These are phyloP conservation scores for Patiria miniata DNA, from an alignment of 35 echinoderm and acorn worm species.

Conservation along the genomic window DNA sequence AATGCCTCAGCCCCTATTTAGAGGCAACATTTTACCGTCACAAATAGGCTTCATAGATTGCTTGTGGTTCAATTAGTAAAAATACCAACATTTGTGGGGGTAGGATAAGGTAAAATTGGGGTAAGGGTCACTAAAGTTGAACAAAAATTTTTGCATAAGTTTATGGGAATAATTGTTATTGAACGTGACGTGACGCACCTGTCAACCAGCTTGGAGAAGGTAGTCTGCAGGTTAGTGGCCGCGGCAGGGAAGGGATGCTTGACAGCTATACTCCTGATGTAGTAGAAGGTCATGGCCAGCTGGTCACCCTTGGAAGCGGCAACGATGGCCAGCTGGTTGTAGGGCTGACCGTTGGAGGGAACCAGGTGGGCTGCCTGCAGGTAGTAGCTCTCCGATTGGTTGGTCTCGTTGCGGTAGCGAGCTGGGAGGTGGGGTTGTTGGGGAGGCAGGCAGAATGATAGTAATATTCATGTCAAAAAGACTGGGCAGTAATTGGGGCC, in stretches of 20 bases:
- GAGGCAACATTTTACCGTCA: too few species aligned
- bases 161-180: too few species aligned
- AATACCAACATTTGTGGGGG: too few species aligned
- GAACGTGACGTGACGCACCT: constrained; percentile 77
- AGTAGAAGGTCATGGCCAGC: constrained; percentile 96
- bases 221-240: constrained; percentile 94
- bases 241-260: constrained; percentile 98
- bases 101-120: too few species aligned
- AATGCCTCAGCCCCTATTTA: too few species aligned
- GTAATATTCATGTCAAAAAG: neutral
- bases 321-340: constrained; percentile 98
- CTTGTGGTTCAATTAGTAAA: too few species aligned
- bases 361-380: constrained; percentile 92
- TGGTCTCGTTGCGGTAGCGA: constrained; percentile 91
- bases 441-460: neutral
- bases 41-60: too few species aligned
- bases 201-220: constrained; percentile 97
- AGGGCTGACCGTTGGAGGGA: constrained; percentile 94
- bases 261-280: constrained; percentile 96
- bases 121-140: too few species aligned
- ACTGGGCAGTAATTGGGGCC: neutral
- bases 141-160: too few species aligned
- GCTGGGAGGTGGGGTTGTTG: constrained; percentile 35
- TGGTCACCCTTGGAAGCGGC: constrained; percentile 92
- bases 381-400: constrained; percentile 95